A percentile compares a stretch with the other conserved stretches of the same genome.
Evolutionary conservation across 2,888 invertebrate species (phyloP).

Genomic region (Lithosia quadra): DNA sequence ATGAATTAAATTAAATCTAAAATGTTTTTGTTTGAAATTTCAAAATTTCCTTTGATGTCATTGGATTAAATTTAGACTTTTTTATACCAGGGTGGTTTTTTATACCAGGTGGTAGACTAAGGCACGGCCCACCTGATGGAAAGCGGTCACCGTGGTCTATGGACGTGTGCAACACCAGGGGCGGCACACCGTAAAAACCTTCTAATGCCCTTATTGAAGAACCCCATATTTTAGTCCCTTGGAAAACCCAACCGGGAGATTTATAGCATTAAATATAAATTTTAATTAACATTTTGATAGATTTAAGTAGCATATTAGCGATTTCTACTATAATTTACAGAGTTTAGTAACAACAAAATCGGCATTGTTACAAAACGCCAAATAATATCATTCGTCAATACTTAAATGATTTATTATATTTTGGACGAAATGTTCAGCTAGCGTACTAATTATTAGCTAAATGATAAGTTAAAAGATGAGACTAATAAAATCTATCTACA

Average conservation of each 20-base stretch:
- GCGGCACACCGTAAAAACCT: no score
- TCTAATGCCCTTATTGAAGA: no score
- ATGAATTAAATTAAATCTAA: no score
- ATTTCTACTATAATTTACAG: not conserved
- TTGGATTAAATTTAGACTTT: not conserved
- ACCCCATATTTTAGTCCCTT: no score
- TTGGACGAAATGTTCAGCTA: conserved; percentile 8
- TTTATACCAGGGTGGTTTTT: no score
- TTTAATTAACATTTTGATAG: not conserved
- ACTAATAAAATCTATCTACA: conserved; percentile 13
- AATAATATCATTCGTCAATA: not conserved
- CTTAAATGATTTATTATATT: not conserved
- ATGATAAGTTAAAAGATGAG: not conserved
- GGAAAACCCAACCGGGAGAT: no score
- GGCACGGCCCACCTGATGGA: no score
- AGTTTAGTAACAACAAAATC: not conserved
- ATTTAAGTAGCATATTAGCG: not conserved
- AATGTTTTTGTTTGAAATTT: not conserved
- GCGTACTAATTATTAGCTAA: not conserved
- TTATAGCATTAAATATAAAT: no score
- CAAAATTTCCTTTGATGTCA: not conserved
- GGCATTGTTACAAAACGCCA: no score
- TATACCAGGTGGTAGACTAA: no score
- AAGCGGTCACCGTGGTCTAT: no score
- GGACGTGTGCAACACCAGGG: no score